These are phyloP conservation scores for Stichodactyla helianthus DNA, from an alignment of 64 coral and sea anemone genomes.

Conservation along the genomic window DNA sequence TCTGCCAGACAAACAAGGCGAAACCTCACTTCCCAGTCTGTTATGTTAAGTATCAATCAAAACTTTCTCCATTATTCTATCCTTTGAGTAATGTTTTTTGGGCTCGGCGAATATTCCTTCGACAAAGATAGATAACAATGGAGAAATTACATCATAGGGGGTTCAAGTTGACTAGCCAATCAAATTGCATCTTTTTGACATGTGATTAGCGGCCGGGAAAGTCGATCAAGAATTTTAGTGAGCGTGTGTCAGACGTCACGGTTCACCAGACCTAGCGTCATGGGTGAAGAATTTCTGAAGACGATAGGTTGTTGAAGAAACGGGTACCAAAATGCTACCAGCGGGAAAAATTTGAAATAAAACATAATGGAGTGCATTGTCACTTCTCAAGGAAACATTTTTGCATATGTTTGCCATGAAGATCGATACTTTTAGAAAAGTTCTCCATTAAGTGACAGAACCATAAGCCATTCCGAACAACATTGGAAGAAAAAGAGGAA, in stretches of 20 bases:
- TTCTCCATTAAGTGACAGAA: background rate
- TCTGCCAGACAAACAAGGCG: background rate
- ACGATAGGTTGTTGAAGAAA: conserved; percentile 4
- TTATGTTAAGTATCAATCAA: background rate
- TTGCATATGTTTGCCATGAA: background rate
- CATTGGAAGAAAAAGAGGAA: background rate
- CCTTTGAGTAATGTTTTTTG: background rate
- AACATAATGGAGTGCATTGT: background rate
- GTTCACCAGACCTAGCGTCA: background rate
- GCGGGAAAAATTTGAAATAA: background rate
- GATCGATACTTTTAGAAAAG: background rate
- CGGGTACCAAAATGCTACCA: conserved; percentile 17
- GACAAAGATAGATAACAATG: conserved; percentile 6
- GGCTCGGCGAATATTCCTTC: conserved; percentile 4
- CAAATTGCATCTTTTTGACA: background rate
- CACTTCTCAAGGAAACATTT: background rate
- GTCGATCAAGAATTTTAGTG: conserved; percentile 2
- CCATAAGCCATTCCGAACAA: background rate
- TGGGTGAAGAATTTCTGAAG: conserved; percentile 27
- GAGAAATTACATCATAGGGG: conserved; percentile 35
- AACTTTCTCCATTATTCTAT: conserved; percentile 19
- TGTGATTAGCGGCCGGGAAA: conserved; percentile 20
- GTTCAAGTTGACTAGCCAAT: background rate
- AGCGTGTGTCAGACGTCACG: conserved; percentile 22
- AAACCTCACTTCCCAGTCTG: background rate